Conservation (phyloP, 1,140 invertebrate species). For the Zophobas morio region DNA sequence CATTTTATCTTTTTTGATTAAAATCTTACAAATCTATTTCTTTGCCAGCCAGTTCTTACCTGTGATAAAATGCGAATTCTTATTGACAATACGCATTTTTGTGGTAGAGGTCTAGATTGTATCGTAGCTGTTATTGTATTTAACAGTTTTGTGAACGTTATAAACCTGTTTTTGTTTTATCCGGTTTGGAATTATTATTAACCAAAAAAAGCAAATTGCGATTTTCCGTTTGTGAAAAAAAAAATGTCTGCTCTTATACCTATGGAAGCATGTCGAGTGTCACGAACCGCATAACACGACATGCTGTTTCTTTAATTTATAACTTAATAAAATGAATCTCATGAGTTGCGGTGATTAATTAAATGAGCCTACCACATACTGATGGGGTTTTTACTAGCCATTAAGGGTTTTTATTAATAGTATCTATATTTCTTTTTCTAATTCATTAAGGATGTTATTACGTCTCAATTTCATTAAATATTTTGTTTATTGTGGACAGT, state of each 20-base stretch:
- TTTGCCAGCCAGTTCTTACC: too few species aligned
- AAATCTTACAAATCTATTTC: not conserved
- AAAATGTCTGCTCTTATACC: not conserved
- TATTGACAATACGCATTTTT: not conserved
- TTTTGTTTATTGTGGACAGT: not conserved
- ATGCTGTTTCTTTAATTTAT: not conserved
- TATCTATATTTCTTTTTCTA: slow-evolving; percentile 4
- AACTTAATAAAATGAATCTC: not conserved
- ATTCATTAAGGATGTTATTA: not conserved
- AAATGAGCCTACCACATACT: slow-evolving; percentile 14
- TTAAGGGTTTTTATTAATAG: slow-evolving; percentile 23
- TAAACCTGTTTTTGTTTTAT: not conserved
- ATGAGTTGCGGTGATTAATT: slow-evolving; percentile 9
- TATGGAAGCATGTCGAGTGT: too few species aligned
- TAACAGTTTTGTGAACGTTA: not conserved
- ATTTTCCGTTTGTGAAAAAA: slow-evolving; percentile 1
- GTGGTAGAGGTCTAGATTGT: not conserved
- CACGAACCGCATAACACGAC: too few species aligned
- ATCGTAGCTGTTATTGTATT: not conserved
- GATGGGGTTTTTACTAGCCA: slow-evolving; percentile 10
- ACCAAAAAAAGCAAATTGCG: not conserved
- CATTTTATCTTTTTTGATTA: not conserved
- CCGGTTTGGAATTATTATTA: not conserved
- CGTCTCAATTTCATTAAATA: slow-evolving; percentile 19
- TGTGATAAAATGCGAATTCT: too few species aligned